phyloP scores from a whole-genome alignment of 2,113 vertebrate genomes.

The Ceyx cyanopectus region DNA sequence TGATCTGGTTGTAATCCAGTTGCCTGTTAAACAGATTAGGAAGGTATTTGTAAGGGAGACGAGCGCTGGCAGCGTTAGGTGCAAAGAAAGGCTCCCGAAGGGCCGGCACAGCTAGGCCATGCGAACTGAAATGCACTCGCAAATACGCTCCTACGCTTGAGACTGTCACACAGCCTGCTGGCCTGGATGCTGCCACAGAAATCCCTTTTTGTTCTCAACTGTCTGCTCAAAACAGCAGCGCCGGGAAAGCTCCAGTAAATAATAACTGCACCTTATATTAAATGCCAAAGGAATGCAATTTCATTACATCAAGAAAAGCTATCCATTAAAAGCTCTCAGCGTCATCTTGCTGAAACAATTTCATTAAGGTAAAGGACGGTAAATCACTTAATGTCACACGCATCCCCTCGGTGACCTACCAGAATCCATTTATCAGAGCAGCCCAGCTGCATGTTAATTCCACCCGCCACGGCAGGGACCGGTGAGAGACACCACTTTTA shows the following conservation, averaged over 20 bases:
- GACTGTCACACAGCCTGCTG: slow-evolving; percentile 62
- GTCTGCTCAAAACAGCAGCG: slow-evolving; percentile 72
- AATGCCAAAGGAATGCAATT: slow-evolving; percentile 90
- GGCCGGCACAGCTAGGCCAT: slow-evolving; percentile 2
- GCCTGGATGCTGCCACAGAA: slow-evolving; percentile 69
- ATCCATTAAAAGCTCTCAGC: slow-evolving; percentile 91
- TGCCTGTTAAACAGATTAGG: slow-evolving; percentile 88
- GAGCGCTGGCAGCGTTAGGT: neutral
- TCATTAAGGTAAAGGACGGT: slow-evolving; percentile 97
- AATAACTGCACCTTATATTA: slow-evolving; percentile 91
- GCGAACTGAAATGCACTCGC: neutral
- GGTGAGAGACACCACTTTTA: slow-evolving; percentile 41
- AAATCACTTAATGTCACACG: slow-evolving; percentile 94
- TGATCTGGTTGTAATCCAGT: slow-evolving; percentile 99
- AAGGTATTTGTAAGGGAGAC: slow-evolving; percentile 62
- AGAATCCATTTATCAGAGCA: slow-evolving; percentile 90
- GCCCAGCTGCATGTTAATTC: slow-evolving; percentile 90
- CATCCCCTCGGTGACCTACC: slow-evolving; percentile 89
- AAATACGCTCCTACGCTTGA: neutral
- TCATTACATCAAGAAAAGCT: slow-evolving; percentile 93
- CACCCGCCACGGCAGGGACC: slow-evolving; percentile 65
- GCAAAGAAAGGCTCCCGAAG: slow-evolving; percentile 28
- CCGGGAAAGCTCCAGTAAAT: slow-evolving; percentile 85
- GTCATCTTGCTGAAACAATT: slow-evolving; percentile 95
- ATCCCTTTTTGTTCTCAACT: slow-evolving; percentile 81